phyloP scores from a whole-genome alignment of 2,113 vertebrate species.

The Nothobranchius furzeri region DNA sequence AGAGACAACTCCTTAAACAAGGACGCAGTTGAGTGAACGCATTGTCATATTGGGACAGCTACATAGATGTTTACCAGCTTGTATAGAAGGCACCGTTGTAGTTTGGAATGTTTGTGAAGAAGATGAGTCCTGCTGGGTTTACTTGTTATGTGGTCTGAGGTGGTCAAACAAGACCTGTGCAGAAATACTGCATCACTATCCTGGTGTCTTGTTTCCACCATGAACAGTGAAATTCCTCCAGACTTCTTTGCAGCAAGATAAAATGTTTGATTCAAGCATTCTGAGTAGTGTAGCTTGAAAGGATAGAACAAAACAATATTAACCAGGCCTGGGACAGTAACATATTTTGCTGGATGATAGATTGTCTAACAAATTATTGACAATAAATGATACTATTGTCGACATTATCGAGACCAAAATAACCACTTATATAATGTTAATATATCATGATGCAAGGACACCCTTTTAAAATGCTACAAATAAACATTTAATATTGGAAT shows the following conservation, averaged over 20 bases:
- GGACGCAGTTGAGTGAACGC: background rate
- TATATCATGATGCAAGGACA: no score
- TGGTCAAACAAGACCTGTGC: slow-evolving; percentile 10
- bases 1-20: slow-evolving; percentile 5
- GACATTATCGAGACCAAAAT: no score
- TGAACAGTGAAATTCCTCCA: slow-evolving; percentile 12
- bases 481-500: no score
- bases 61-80: slow-evolving; percentile 7
- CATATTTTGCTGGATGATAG: no score
- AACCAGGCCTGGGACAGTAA: no score
- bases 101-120: slow-evolving; percentile 12
- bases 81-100: slow-evolving; percentile 8
- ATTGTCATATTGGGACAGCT: background rate
- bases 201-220: slow-evolving; percentile 55
- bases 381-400: no score
- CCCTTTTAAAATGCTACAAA: no score
- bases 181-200: slow-evolving; percentile 33
- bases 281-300: background rate
- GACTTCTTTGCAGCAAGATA: background rate
- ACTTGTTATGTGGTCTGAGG: slow-evolving; percentile 18
- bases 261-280: background rate
- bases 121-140: slow-evolving; percentile 11
- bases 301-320: background rate
- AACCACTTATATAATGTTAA: no score
- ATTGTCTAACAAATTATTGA: no score